Evolutionary conservation across 2,888 invertebrate genomes (phyloP).

Genomic region (Prosopocoilus inquinatus): DNA sequence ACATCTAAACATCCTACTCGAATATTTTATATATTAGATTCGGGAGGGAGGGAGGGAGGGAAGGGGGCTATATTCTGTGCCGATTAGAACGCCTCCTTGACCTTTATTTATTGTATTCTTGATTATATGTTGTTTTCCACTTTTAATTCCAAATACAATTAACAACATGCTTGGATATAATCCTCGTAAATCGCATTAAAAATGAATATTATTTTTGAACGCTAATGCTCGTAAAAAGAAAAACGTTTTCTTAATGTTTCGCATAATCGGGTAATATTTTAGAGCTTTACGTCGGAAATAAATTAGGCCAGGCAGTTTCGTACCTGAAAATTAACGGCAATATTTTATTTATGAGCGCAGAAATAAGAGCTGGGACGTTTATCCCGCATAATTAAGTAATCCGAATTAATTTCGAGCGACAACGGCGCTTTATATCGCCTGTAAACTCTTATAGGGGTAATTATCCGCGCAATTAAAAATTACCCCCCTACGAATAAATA

Average conservation of each 20-base stretch:
- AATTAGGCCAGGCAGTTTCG: slow-evolving; percentile 10
- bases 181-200: too few relatives aligned
- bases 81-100: too few relatives aligned
- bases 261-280: slow-evolving; percentile 21
- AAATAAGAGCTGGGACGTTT: slow-evolving; percentile 17
- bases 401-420: slow-evolving; percentile 22
- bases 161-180: not conserved
- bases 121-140: not conserved
- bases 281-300: slow-evolving; percentile 15
- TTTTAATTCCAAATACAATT: not conserved
- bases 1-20: too few relatives aligned
- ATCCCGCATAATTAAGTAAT: slow-evolving; percentile 22
- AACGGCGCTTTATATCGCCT: slow-evolving; percentile 19
- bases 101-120: not conserved
- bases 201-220: too few relatives aligned
- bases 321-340: slow-evolving; percentile 20
- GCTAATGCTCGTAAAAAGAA: slow-evolving; percentile 2
- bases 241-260: slow-evolving; percentile 6
- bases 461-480: slow-evolving; percentile 20
- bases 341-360: slow-evolving; percentile 22
- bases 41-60: too few relatives aligned
- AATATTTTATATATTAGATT: too few relatives aligned
- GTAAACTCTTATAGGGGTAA: slow-evolving; percentile 21
- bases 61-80: too few relatives aligned
- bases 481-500: not conserved